A percentile compares a stretch with the other conserved stretches of the same genome.
These are phyloP conservation scores for Zaprionus lineosus DNA, from an alignment of 2,888 invertebrate genomes.

Conservation along the genomic window DNA sequence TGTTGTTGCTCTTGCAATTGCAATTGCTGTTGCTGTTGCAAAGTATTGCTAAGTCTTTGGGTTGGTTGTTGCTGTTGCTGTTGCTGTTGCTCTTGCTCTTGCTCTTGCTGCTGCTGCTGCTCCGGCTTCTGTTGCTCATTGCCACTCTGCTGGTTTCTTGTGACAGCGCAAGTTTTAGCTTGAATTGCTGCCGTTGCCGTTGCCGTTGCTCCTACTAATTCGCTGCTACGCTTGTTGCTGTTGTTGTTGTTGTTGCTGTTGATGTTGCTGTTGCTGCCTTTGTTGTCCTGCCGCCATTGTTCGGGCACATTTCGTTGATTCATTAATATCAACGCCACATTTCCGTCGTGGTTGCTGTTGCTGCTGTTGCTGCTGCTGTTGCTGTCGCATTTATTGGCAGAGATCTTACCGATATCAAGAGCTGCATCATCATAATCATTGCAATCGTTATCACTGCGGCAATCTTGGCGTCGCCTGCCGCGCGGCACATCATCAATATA, in stretches of 20 bases:
- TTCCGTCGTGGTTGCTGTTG: slow-evolving; percentile 63
- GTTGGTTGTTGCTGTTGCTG: slow-evolving; percentile 63
- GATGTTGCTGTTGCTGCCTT: slow-evolving; percentile 55
- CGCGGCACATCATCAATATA: slow-evolving; percentile 80
- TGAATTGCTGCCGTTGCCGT: slow-evolving; percentile 49
- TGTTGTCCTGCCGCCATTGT: slow-evolving; percentile 75
- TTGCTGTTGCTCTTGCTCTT: slow-evolving; percentile 47
- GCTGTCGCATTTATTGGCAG: too few species aligned
- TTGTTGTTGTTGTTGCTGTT: slow-evolving; percentile 51
- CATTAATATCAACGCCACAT: slow-evolving; percentile 76
- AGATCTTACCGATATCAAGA: slow-evolving; percentile 54
- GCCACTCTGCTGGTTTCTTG: slow-evolving; percentile 68
- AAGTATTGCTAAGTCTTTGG: slow-evolving; percentile 81
- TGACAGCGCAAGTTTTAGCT: slow-evolving; percentile 72
- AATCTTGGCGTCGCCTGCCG: slow-evolving; percentile 61
- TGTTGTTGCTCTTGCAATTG: slow-evolving; percentile 48
- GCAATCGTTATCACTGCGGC: slow-evolving; percentile 42
- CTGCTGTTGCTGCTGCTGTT: slow-evolving; percentile 25
- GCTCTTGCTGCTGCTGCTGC: slow-evolving; percentile 47
- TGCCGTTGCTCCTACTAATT: slow-evolving; percentile 41
- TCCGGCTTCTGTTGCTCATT: slow-evolving; percentile 63
- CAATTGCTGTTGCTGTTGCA: slow-evolving; percentile 61
- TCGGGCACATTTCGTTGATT: slow-evolving; percentile 73
- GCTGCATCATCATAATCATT: slow-evolving; percentile 41
- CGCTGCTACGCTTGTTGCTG: slow-evolving; percentile 43